These are phyloP conservation scores for Lepisosteus oculatus DNA, from an alignment of 2,113 vertebrate genomes.

Conservation along the genomic window DNA sequence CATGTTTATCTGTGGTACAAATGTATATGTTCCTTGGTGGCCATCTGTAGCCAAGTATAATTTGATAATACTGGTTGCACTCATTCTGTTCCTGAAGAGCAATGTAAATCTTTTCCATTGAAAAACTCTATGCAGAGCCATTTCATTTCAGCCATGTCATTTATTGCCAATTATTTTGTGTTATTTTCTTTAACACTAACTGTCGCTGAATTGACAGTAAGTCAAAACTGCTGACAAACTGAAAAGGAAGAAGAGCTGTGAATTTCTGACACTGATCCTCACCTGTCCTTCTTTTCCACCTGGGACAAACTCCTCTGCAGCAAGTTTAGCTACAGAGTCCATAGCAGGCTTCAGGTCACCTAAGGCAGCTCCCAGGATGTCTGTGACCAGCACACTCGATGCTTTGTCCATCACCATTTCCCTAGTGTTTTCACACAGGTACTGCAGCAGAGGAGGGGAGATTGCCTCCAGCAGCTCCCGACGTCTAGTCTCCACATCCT, in stretches of 20 bases:
- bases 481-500: slow-evolving; percentile 67
- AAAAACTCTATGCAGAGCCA: too few relatives aligned
- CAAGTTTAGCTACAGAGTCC: slow-evolving; percentile 76
- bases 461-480: slow-evolving; percentile 83
- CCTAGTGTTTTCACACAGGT: slow-evolving; percentile 70
- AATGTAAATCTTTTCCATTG: too few relatives aligned
- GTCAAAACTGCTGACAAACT: too few relatives aligned
- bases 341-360: slow-evolving; percentile 81
- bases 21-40: neutral
- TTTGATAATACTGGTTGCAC: too few relatives aligned
- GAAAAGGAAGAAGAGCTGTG: neutral
- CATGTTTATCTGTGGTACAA: neutral
- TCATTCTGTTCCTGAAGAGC: neutral
- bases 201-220: too few relatives aligned
- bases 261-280: neutral
- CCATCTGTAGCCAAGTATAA: too few relatives aligned
- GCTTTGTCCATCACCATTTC: slow-evolving; percentile 80
- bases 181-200: too few relatives aligned
- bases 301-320: slow-evolving; percentile 72
- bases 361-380: slow-evolving; percentile 73
- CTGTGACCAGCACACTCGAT: slow-evolving; percentile 71
- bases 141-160: too few relatives aligned
- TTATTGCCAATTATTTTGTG: too few relatives aligned
- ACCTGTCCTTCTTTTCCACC: slow-evolving; percentile 80
- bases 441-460: slow-evolving; percentile 73